Base-by-base conservation (phyloP, 2,113 vertebrate species). In the Ondatra zibethicus region DNA sequence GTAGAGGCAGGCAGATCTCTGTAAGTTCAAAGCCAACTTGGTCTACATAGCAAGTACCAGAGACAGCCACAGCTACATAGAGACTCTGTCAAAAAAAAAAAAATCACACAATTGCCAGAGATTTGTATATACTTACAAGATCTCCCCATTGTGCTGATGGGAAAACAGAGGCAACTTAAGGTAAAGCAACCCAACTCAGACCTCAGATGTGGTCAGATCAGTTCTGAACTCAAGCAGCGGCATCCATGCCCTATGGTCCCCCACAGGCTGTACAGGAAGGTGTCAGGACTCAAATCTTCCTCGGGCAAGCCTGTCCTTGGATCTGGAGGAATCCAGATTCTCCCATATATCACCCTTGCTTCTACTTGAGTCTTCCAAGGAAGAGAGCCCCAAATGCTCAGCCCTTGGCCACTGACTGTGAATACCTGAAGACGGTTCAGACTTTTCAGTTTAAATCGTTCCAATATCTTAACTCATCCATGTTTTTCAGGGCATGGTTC, bases 371-470 rank as follows among this genome's bases (percentile, higher is more conserved):
- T 85, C 65, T 55, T 92, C 23, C 42, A 16, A 42, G 16, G 31
- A 21, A 92, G n/a, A 91, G 27, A 93, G 7, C 80, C 92, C 65
- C 92, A 91, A 12, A 77, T 45, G 65, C 8, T 91, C 39, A 77
- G 31, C 17, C 14, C 8, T 55, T 66, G 47, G 42, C 50, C 3
- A 63, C 55, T 88, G 12, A n/a, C 9, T 33, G 52, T 58, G 45
- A 76, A 72, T 88, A 76, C 21, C 47, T 75, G 72, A 72, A 95
- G 85, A 85, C 1, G 9, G 58, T 75, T 63, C 42, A 75, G 66
- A 55, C n/a, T 89, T 92, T 96, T 91, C 21, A 68, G 31, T 95
- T 92, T 89, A 92, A 92, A 77, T 86, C 29, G 55, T 95, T 68
- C 17, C 55, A 78, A 14, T 92, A 61, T 93, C 42, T 50, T 86